A percentile compares a stretch with the other conserved stretches of the same genome.
These are phyloP conservation scores for Limnothrissa miodon DNA, from an alignment of 2,113 vertebrate genomes.

Conservation along the genomic window DNA sequence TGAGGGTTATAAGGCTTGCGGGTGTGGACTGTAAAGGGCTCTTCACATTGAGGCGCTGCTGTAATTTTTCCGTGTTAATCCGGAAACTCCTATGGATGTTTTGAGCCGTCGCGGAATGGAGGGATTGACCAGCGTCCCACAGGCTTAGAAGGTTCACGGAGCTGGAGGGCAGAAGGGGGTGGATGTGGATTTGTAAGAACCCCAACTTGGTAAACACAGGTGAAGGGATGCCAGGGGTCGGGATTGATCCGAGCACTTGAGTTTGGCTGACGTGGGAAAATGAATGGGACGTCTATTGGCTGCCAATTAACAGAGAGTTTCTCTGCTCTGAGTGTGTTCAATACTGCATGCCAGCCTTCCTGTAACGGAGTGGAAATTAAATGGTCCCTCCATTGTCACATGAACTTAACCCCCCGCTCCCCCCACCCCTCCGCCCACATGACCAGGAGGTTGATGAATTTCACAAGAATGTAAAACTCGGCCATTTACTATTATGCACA, in stretches of 20 bases:
- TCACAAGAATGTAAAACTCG: neutral
- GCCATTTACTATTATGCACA: neutral
- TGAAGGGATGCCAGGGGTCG: neutral
- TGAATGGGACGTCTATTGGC: neutral
- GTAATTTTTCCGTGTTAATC: neutral
- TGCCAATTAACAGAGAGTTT: conserved; percentile 7
- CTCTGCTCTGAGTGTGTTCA: conserved; percentile 4
- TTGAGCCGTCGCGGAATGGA: neutral
- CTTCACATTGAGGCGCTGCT: neutral
- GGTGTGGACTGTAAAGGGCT: conserved; percentile 29
- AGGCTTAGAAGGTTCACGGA: neutral
- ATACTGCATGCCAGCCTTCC: neutral
- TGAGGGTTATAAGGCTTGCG: conserved; percentile 27
- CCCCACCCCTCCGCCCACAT: too few relatives aligned
- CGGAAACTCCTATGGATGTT: neutral
- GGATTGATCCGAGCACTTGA: neutral
- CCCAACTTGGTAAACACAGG: neutral
- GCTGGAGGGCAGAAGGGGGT: neutral
- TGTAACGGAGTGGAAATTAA: conserved; percentile 1
- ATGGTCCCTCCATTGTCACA: neutral
- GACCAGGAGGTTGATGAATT: neutral
- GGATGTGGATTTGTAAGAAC: neutral
- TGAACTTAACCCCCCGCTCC: too few relatives aligned
- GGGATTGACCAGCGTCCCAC: neutral
- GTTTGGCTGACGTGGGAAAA: neutral